These are phyloP conservation scores for Zaprionus vittiger DNA, from an alignment of 1,140 invertebrate species.

Conservation along the genomic window DNA sequence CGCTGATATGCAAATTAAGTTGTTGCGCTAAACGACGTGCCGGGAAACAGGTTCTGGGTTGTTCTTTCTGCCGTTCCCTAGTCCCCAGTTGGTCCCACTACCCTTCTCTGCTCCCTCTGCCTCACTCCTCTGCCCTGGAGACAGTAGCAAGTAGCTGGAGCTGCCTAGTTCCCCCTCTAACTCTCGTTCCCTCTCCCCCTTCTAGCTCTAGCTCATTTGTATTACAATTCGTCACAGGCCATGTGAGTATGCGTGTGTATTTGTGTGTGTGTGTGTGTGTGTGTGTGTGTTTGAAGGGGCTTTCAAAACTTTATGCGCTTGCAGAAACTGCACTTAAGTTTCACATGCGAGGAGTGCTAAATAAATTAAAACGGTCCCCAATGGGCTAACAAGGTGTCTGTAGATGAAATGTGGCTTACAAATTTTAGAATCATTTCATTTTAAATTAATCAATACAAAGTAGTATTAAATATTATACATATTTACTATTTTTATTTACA, in stretches of 20 bases:
- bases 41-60: conserved; percentile 67
- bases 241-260: neutral
- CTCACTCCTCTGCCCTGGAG: conserved; percentile 20
- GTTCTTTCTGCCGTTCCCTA: conserved; percentile 4
- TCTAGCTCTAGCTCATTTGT: conserved; percentile 63
- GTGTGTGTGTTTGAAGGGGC: conserved; percentile 21
- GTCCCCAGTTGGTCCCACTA: too few species aligned
- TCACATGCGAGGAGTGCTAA: conserved; percentile 30
- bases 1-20: conserved; percentile 82
- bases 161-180: neutral
- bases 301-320: conserved; percentile 56
- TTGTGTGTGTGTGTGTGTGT: conserved; percentile 14
- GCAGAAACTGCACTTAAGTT: conserved; percentile 37
- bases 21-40: conserved; percentile 82
- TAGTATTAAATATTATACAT: too few species aligned
- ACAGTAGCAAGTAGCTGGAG: conserved; percentile 9
- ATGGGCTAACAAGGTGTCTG: too few species aligned
- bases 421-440: neutral
- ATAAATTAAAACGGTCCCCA: neutral
- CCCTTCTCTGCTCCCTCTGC: neutral
- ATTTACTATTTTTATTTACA: too few species aligned
- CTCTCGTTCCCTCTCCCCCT: too few species aligned
- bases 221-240: conserved; percentile 77
- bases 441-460: neutral
- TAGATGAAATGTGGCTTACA: too few species aligned